These are phyloP conservation scores for Oligia latruncula DNA, from an alignment of 2,888 invertebrate genomes.

Conservation along the genomic window DNA sequence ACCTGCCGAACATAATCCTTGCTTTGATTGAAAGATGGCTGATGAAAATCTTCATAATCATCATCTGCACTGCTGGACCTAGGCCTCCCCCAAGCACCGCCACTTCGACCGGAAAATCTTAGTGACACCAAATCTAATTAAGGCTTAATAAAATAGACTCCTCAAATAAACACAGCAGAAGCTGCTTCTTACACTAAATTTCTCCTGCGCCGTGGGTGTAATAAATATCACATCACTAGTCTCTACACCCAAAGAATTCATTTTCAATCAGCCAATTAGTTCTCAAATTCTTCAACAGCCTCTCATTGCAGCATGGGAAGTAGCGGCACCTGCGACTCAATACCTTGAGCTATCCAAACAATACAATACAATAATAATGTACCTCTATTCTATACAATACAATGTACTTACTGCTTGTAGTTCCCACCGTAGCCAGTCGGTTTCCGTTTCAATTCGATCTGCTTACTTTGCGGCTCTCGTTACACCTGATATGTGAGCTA, in stretches of 20 bases:
- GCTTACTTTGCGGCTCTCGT: constrained; percentile 39
- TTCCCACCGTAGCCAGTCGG: constrained; percentile 46
- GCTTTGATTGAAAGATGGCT: not conserved
- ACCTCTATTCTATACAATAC: constrained; percentile 17
- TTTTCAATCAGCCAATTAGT: constrained; percentile 6
- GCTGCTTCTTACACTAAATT: not conserved
- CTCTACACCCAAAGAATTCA: not conserved
- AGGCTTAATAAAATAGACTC: no score
- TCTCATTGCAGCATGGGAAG: constrained; percentile 50
- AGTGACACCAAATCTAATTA: no score
- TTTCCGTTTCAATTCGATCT: constrained; percentile 59
- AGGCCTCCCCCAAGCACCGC: no score
- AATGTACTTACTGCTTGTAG: constrained; percentile 7
- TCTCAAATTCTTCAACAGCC: constrained; percentile 16
- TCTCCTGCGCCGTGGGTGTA: not conserved
- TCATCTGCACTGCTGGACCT: no score
- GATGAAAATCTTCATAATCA: no score
- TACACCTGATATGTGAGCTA: constrained; percentile 22
- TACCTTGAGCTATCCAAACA: constrained; percentile 37
- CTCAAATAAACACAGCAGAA: no score
- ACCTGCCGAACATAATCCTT: not conserved
- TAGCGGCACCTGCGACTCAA: constrained; percentile 43
- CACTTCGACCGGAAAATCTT: no score
- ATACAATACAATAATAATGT: constrained; percentile 42
- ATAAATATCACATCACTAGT: not conserved